A percentile compares a stretch with the other conserved stretches of the same genome.
Conservation (phyloP, 2,888 invertebrate genomes). For the Patella depressa region DNA sequence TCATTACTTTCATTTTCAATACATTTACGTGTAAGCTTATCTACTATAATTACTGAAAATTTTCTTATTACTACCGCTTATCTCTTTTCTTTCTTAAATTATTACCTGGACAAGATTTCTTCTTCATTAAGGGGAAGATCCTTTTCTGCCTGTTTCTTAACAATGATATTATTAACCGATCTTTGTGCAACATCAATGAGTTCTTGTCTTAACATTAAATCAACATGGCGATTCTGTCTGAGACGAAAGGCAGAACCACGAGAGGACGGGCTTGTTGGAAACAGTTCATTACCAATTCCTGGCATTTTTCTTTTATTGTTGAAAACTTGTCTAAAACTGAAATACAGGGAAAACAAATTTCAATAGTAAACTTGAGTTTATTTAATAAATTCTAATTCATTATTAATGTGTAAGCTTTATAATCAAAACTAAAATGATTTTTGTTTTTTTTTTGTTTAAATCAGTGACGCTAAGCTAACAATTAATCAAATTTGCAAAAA, state of each 20-base stretch:
- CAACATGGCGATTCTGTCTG: constrained; percentile 56
- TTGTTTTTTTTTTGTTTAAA: too few species aligned
- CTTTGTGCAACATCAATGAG: constrained; percentile 58
- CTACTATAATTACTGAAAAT: too few species aligned
- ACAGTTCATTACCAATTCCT: constrained; percentile 48
- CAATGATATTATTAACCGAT: constrained; percentile 52
- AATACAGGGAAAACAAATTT: not conserved
- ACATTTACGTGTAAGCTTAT: too few species aligned
- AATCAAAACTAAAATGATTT: too few species aligned
- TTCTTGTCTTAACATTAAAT: constrained; percentile 55
- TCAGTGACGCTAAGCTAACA: too few species aligned
- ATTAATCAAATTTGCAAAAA: too few species aligned
- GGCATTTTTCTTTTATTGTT: not conserved
- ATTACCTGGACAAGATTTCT: constrained; percentile 50
- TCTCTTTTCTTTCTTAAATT: too few species aligned
- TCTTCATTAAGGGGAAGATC: constrained; percentile 48
- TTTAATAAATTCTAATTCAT: not conserved
- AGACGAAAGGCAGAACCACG: constrained; percentile 47
- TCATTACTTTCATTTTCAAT: too few species aligned
- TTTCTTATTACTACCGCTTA: too few species aligned
- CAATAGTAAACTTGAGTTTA: not conserved
- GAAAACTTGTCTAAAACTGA: too few species aligned
- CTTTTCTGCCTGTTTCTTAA: constrained; percentile 45
- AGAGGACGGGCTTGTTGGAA: constrained; percentile 25
- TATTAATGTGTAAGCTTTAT: not conserved